Evolutionary conservation across 2,888 invertebrate genomes (phyloP).

Genomic region (Orthonychiurus folsomi): DNA sequence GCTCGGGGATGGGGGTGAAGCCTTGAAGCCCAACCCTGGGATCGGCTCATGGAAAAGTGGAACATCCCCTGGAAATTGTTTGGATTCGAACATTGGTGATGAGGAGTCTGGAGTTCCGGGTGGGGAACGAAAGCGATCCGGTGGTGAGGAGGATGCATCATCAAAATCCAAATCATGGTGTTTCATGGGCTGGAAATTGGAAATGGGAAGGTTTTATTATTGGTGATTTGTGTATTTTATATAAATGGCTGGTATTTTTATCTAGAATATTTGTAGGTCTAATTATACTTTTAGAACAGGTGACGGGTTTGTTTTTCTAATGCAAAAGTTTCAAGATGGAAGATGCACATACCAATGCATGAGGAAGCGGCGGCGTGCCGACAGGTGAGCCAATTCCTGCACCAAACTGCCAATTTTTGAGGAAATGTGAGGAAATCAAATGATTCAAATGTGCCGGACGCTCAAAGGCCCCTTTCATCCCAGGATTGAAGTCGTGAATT

Average conservation of each 20-base stretch:
- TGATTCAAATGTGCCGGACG: neutral
- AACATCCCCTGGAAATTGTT: neutral
- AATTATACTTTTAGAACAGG: too few relatives aligned
- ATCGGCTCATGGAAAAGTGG: neutral
- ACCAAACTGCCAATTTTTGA: conserved; percentile 6
- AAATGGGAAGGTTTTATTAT: conserved; percentile 3
- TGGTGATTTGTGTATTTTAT: too few relatives aligned
- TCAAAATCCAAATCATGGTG: conserved; percentile 17
- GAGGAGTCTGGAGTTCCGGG: conserved; percentile 11
- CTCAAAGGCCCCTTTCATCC: neutral
- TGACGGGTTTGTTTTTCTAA: too few relatives aligned
- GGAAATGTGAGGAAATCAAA: conserved; percentile 8
- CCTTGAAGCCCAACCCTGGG: conserved; percentile 12
- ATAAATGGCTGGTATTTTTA: too few relatives aligned
- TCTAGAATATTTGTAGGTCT: too few relatives aligned
- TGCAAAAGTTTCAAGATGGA: too few relatives aligned
- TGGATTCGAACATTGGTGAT: neutral
- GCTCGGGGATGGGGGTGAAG: conserved; percentile 17
- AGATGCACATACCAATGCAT: neutral
- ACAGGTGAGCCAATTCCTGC: neutral
- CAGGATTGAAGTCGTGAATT: neutral
- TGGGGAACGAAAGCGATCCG: conserved; percentile 13
- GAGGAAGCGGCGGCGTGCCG: neutral
- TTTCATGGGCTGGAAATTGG: conserved; percentile 17
- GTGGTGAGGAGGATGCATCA: conserved; percentile 15